Percentiles rank a stretch among this genome's conserved stretches.
Conservation (phyloP, 2,888 invertebrate species). For the Melipona beecheii region DNA sequence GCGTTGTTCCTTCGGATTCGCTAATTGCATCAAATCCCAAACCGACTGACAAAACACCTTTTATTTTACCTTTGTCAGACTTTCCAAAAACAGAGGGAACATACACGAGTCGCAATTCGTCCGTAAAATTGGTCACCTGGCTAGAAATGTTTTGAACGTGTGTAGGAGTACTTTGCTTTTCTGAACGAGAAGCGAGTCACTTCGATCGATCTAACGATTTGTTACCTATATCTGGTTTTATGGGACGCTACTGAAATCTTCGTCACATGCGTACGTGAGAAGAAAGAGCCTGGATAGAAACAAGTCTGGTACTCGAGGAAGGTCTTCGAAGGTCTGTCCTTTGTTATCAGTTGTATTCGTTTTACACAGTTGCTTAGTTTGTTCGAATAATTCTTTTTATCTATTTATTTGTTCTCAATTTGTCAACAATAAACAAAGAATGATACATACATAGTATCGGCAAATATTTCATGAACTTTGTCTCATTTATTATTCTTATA, state of each 20-base stretch:
- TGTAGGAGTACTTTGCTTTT: constrained; percentile 24
- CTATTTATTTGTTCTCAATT: background rate
- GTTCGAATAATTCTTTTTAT: background rate
- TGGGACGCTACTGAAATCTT: constrained; percentile 54
- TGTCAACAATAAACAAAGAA: background rate
- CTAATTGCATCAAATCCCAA: constrained; percentile 61
- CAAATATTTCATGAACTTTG: background rate
- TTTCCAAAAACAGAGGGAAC: constrained; percentile 43
- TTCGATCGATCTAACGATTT: constrained; percentile 63
- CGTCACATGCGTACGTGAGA: constrained; percentile 55
- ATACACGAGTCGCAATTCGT: constrained; percentile 74
- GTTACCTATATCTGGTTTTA: constrained; percentile 65
- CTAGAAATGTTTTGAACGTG: constrained; percentile 75
- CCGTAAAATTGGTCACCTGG: constrained; percentile 81
- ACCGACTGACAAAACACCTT: constrained; percentile 59
- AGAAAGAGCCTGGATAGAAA: background rate
- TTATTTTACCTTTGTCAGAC: constrained; percentile 45
- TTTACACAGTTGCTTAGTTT: background rate
- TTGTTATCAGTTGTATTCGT: background rate
- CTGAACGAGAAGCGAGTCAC: constrained; percentile 31
- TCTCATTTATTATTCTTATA: constrained; percentile 7
- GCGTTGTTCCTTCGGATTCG: constrained; percentile 28
- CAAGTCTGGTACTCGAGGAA: too few species aligned
- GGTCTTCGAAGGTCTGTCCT: background rate
- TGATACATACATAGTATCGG: background rate